Evolutionary conservation across 1,140 invertebrate species (phyloP), one percentile per base, ranked within the genome.

Genomic region (Vanessa tameamea): DNA sequence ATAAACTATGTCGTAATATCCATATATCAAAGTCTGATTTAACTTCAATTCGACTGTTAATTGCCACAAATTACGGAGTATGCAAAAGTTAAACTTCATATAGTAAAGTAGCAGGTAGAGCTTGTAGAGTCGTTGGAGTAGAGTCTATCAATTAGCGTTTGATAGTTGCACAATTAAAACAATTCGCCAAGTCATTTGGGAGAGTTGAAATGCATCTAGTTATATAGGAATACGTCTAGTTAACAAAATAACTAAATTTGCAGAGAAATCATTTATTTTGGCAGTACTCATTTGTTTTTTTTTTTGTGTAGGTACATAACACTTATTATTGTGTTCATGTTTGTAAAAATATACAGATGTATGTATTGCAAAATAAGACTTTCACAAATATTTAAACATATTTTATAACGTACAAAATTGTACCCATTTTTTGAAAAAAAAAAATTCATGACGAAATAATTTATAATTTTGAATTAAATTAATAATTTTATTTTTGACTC

Each of bases 161-260:
- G 67, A 76, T 76, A 66, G 71, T 73, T 70, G 23, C 72, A 72
- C 72, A 80, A 80, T 80, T 80, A 78, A 80, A 80, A 72, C 61
- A 67, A 74, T 72, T 73, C 72, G 69, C 48, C 13, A 50, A 55
- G 53, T 55, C n/a, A 20, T 55, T 55, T 20, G 15, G 48, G 13
- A 15, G 13, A n/a, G 13, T 12, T 50, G 13, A 50, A 50, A n/a
- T n/a, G 48, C 15, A 31, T 31, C 26, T 50, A 50, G 48, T 50
- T 50, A 50, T 50, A 50, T n/a, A n/a, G 15, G 48, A 50, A 50
- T 50, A 12, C 9, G 48, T 50, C 2, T 7, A 1, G 1, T 50
- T 50, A n/a, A 50, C 48, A 50, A 15, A 50, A 14, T 14, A 15
- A 50, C 48, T 14, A 6, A 15, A 50, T 15, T n/a, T 5, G 47